phyloP scores from a whole-genome alignment of 2,888 invertebrate genomes.

The Hypercompe scribonia region DNA sequence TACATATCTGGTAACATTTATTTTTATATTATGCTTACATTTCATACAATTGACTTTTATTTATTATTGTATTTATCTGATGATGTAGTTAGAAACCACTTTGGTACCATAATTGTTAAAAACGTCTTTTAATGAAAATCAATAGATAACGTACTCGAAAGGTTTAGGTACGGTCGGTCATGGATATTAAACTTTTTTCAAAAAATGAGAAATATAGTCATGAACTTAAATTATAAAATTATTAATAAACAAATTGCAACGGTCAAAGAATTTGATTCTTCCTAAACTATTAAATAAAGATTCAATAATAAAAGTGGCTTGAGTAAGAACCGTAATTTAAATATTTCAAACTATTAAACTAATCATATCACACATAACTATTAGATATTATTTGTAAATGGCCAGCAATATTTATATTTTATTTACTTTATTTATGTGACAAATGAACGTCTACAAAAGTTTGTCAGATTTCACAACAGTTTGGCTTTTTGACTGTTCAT shows the following conservation, averaged over 20 bases:
- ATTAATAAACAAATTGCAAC: not conserved
- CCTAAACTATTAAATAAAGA: not conserved
- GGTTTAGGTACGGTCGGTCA: not conserved
- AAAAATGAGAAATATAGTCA: not conserved
- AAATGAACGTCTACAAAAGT: not conserved
- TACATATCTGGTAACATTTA: constrained; percentile 52
- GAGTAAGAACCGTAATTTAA: not conserved
- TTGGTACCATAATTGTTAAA: constrained; percentile 38
- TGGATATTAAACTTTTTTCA: not conserved
- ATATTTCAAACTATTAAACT: not conserved
- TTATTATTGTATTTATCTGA: constrained; percentile 60
- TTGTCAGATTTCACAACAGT: not conserved
- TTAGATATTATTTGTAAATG: not conserved
- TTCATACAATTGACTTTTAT: constrained; percentile 78
- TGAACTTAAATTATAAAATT: not conserved
- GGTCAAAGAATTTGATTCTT: not conserved
- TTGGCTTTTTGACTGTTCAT: no score
- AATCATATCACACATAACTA: no score
- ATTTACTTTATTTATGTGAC: not conserved
- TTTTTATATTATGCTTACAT: constrained; percentile 50
- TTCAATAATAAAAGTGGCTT: not conserved
- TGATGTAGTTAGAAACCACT: constrained; percentile 39
- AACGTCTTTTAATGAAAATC: constrained; percentile 43
- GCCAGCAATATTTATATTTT: not conserved
- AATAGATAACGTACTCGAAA: constrained; percentile 31